phyloP scores from a whole-genome alignment of 2,888 invertebrate genomes.

The Polylopha cassiicola region DNA sequence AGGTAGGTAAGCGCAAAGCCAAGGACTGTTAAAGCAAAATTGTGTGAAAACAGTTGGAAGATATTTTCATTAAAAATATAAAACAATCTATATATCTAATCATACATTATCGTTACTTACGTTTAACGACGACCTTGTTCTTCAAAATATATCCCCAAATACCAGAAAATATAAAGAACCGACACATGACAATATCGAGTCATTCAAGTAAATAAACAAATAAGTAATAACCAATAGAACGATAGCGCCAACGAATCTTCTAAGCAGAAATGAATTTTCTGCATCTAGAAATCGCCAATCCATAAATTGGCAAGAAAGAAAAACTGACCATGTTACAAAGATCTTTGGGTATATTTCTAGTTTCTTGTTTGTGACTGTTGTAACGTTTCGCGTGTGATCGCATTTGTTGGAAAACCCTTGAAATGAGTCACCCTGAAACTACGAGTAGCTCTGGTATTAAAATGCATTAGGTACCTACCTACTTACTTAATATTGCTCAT shows the following conservation, averaged over 20 bases:
- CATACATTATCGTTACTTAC: too few relatives aligned
- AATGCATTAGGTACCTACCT: conserved; percentile 14
- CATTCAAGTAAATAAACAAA: background rate
- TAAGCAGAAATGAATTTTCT: conserved; percentile 9
- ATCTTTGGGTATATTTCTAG: background rate
- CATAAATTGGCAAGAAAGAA: background rate
- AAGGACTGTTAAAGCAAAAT: too few relatives aligned
- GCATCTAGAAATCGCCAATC: background rate
- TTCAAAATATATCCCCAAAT: conserved; percentile 16
- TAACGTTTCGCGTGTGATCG: conserved; percentile 2
- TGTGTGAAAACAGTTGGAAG: too few relatives aligned
- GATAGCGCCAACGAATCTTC: background rate
- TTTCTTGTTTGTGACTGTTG: background rate
- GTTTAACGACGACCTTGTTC: conserved; percentile 5
- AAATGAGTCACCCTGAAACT: conserved; percentile 23
- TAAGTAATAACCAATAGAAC: background rate
- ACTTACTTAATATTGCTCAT: conserved; percentile 2
- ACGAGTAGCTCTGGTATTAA: background rate
- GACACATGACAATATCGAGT: conserved; percentile 13
- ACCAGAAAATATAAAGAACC: conserved; percentile 13
- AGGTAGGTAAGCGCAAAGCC: too few relatives aligned
- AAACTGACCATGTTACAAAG: background rate
- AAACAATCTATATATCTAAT: too few relatives aligned
- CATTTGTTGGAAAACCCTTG: conserved; percentile 17
- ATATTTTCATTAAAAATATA: too few relatives aligned